phyloP scores from a whole-genome alignment of 1,140 invertebrate species.

The Aphaenogaster ashmeadi region DNA sequence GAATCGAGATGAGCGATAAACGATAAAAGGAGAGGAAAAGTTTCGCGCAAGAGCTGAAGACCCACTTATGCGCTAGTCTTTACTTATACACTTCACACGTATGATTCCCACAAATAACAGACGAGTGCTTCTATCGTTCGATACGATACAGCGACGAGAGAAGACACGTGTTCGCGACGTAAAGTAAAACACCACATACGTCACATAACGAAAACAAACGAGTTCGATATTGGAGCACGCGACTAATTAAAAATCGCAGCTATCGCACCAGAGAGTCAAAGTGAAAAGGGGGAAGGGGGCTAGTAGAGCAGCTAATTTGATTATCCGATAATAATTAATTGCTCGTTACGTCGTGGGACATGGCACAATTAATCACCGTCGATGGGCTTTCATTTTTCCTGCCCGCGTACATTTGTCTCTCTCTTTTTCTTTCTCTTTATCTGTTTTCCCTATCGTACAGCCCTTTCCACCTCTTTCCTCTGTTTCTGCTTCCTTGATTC shows the following conservation, averaged over 20 bases:
- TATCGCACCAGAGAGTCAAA: constrained; percentile 35
- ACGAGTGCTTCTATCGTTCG: constrained; percentile 29
- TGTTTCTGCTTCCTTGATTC: constrained; percentile 44
- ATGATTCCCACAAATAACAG: constrained; percentile 29
- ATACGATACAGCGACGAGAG: constrained; percentile 17
- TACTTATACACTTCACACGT: neutral
- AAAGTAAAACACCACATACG: constrained; percentile 16
- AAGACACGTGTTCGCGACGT: constrained; percentile 18
- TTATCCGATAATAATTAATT: constrained; percentile 82
- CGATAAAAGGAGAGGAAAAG: constrained; percentile 16
- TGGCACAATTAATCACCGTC: constrained; percentile 78
- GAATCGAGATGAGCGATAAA: constrained; percentile 70
- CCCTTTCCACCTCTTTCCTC: neutral
- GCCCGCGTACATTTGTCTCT: constrained; percentile 37
- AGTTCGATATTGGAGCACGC: constrained; percentile 31
- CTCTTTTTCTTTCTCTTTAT: constrained; percentile 20
- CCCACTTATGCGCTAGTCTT: neutral
- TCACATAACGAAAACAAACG: constrained; percentile 13
- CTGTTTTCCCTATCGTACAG: neutral
- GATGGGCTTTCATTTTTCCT: constrained; percentile 76
- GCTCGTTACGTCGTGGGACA: constrained; percentile 75
- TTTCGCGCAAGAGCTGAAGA: constrained; percentile 11
- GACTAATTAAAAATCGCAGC: constrained; percentile 77
- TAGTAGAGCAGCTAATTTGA: constrained; percentile 71
- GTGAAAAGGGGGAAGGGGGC: neutral